Evolutionary conservation across 2,797 vertebrate genomes (phyloP).

Genomic region (Choloepus didactylus): DNA sequence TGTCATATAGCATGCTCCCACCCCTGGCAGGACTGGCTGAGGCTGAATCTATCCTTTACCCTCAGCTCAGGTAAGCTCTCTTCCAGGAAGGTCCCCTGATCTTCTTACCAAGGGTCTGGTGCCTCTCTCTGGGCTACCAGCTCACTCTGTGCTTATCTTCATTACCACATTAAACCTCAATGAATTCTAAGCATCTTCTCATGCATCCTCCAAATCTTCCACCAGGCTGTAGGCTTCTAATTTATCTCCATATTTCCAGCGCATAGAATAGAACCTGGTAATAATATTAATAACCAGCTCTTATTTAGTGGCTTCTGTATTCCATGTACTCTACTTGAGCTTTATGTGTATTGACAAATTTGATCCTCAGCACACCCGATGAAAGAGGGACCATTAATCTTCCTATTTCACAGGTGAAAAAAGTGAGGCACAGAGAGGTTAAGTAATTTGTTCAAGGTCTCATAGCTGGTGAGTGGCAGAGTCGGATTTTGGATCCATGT

Average conservation of each 20-base stretch:
- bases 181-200: neutral
- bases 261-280: neutral
- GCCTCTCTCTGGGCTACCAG: neutral
- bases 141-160: neutral
- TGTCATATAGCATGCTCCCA: neutral
- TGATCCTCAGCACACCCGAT: neutral
- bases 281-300: neutral
- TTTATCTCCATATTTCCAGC: neutral
- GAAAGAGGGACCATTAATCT: neutral
- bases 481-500: neutral
- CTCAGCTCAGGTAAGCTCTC: neutral
- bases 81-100: neutral
- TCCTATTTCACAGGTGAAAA: neutral
- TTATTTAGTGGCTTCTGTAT: neutral
- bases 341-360: neutral
- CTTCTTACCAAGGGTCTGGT: too few relatives aligned
- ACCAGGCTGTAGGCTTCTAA: neutral
- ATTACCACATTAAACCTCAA: neutral
- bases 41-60: neutral
- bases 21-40: neutral
- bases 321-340: neutral
- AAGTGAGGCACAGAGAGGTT: neutral
- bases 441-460: neutral
- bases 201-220: neutral
- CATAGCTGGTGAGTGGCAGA: neutral